Evolutionary conservation across 2,113 vertebrate species (phyloP).

Genomic region (Martes martes): DNA sequence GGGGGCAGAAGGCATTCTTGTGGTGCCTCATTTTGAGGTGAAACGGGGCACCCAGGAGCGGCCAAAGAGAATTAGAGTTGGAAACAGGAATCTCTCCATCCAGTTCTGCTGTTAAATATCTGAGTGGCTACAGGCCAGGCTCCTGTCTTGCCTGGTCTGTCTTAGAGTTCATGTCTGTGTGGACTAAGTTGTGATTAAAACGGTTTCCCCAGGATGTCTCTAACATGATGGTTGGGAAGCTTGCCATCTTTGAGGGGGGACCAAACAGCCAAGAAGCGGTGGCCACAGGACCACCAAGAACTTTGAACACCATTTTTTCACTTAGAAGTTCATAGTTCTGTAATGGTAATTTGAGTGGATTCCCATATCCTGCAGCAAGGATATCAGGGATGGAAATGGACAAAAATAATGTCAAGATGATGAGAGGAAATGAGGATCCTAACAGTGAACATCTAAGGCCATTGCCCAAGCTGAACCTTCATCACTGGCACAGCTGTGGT

Average conservation of each 20-base stretch:
- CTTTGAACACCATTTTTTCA: too few relatives aligned
- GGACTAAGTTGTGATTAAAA: background rate
- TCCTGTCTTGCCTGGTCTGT: background rate
- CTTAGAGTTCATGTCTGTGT: background rate
- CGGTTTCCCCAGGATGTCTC: background rate
- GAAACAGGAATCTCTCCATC: background rate
- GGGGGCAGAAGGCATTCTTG: background rate
- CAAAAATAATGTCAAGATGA: background rate
- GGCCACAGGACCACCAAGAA: too few relatives aligned
- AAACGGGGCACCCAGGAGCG: background rate
- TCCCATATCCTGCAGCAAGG: background rate
- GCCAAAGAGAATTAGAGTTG: background rate
- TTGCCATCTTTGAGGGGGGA: too few relatives aligned
- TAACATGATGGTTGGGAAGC: background rate
- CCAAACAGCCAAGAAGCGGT: too few relatives aligned
- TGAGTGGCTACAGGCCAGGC: background rate
- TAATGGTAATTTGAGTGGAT: too few relatives aligned
- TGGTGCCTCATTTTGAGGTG: background rate
- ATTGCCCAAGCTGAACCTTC: background rate
- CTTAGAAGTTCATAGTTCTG: background rate
- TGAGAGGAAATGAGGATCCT: too few relatives aligned
- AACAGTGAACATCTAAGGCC: too few relatives aligned
- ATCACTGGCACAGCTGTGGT: background rate
- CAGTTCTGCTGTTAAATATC: too few relatives aligned
- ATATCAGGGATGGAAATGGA: background rate